A percentile compares a stretch with the other conserved stretches of the same genome.
These are phyloP conservation scores for Chrysoperla carnea DNA, from an alignment of 1,140 invertebrate genomes.

Conservation along the genomic window DNA sequence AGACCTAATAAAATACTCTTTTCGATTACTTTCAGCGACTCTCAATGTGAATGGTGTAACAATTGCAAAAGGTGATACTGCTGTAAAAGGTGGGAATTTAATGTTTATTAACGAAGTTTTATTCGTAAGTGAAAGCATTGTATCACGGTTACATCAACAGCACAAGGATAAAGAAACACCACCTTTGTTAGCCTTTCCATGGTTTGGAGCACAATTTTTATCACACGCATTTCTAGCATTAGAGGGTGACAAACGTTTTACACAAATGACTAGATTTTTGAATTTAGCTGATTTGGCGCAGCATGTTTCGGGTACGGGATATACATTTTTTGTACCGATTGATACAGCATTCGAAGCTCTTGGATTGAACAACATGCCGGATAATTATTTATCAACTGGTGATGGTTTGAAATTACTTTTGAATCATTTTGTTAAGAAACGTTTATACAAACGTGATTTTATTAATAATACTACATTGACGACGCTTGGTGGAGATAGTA, in stretches of 20 bases:
- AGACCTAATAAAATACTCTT: background rate
- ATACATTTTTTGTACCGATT: slow-evolving; percentile 42
- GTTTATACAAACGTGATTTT: slow-evolving; percentile 37
- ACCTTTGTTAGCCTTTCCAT: slow-evolving; percentile 38
- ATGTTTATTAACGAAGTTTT: slow-evolving; percentile 39
- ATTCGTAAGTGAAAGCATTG: slow-evolving; percentile 37
- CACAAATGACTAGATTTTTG: slow-evolving; percentile 35
- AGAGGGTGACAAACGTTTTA: slow-evolving; percentile 31
- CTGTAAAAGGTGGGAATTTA: slow-evolving; percentile 35
- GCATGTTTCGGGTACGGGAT: slow-evolving; percentile 34
- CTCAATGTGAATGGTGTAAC: slow-evolving; percentile 34
- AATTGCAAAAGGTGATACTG: slow-evolving; percentile 35
- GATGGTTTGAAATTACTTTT: slow-evolving; percentile 32
- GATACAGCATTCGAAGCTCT: slow-evolving; percentile 35
- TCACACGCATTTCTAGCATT: slow-evolving; percentile 38
- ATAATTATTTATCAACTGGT: slow-evolving; percentile 33
- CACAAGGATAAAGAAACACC: slow-evolving; percentile 42
- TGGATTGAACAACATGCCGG: slow-evolving; percentile 31
- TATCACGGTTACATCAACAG: slow-evolving; percentile 35
- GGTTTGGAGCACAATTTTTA: slow-evolving; percentile 41
- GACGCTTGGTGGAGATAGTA: slow-evolving; percentile 30
- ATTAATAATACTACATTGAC: slow-evolving; percentile 28
- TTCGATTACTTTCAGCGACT: slow-evolving; percentile 17
- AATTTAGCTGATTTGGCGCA: slow-evolving; percentile 37
- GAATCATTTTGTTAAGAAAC: slow-evolving; percentile 39